A percentile compares a stretch with the other conserved stretches of the same genome.
Conservation (phyloP, 2,797 vertebrate genomes). For the Hyperoplus lanceolatus region DNA sequence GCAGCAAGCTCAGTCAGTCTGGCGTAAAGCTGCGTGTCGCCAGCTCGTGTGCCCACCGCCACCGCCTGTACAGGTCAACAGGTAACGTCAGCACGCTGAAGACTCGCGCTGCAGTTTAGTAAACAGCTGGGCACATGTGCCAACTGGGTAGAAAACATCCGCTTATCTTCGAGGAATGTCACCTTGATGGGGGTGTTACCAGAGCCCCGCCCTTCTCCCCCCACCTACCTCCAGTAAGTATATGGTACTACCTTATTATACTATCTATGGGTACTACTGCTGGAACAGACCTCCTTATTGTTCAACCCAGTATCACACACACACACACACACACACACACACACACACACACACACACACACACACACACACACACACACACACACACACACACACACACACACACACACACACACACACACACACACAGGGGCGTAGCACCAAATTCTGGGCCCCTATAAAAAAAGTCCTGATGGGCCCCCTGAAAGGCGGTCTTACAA, state of each 20-base stretch:
- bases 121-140: neutral
- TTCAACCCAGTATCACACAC: neutral
- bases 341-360: neutral
- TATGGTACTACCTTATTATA: too few species aligned
- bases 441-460: too few species aligned
- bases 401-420: too few species aligned
- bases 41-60: neutral
- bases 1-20: neutral
- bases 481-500: too few species aligned
- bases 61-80: neutral
- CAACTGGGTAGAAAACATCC: neutral
- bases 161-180: constrained; percentile 8
- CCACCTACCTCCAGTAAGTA: too few species aligned
- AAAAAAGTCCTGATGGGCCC: too few species aligned
- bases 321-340: neutral
- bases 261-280: too few species aligned
- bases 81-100: fast-evolving
- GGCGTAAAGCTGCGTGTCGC: neutral
- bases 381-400: too few species aligned
- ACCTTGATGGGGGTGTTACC: constrained; percentile 40
- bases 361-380: too few species aligned
- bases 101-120: neutral
- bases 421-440: too few species aligned
- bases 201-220: constrained; percentile 11
- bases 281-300: constrained; percentile 6